Evolutionary conservation across 2,888 invertebrate species (phyloP).

Genomic region (Amblyteles armatorius): DNA sequence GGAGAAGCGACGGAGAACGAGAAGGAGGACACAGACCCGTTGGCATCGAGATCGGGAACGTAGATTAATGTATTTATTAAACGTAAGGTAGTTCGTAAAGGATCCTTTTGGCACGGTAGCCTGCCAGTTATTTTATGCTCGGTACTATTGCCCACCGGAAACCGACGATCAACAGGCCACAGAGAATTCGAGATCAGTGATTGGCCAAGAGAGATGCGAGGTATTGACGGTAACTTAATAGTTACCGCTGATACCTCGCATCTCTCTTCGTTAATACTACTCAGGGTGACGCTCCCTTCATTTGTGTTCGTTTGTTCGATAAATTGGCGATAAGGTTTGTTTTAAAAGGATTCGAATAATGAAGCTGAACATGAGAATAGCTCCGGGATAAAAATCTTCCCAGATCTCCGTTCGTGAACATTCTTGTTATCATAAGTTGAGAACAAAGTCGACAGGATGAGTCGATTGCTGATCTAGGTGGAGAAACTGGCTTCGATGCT

Average conservation of each 20-base stretch:
- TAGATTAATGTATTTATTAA: conserved; percentile 75
- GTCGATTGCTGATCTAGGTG: conserved; percentile 34
- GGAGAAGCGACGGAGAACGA: conserved; percentile 40
- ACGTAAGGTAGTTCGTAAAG: conserved; percentile 58
- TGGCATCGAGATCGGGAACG: conserved; percentile 67
- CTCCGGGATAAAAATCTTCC: neutral
- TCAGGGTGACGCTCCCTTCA: neutral
- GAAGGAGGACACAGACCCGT: conserved; percentile 58
- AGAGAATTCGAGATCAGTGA: neutral
- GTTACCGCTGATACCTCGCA: too few relatives aligned
- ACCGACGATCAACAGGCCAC: neutral
- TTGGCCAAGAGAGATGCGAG: conserved; percentile 9
- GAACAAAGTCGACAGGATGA: conserved; percentile 18
- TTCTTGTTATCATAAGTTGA: conserved; percentile 28
- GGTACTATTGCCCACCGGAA: neutral
- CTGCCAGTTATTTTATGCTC: conserved; percentile 14
- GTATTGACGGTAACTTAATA: neutral
- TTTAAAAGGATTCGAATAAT: conserved; percentile 3
- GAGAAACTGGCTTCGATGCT: conserved; percentile 20
- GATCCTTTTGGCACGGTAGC: conserved; percentile 57
- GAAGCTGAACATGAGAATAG: neutral
- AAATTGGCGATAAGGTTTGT: neutral
- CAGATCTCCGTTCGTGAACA: neutral
- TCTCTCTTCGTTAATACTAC: neutral
- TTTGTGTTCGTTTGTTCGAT: neutral